These are phyloP conservation scores for Pachyrhynchus sulphureomaculatus DNA, from an alignment of 1,140 invertebrate species.

Conservation along the genomic window DNA sequence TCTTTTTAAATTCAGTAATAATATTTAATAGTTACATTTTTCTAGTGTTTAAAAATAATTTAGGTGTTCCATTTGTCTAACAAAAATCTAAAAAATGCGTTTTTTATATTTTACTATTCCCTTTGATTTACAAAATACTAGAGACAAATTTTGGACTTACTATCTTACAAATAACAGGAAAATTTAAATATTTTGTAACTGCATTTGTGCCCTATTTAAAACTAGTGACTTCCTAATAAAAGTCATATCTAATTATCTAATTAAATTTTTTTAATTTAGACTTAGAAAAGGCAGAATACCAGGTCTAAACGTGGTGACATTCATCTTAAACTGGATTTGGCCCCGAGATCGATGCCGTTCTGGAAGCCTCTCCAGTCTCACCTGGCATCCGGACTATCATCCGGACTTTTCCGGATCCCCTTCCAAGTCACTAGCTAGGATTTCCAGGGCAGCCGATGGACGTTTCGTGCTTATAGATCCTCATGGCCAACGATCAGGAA, in stretches of 20 bases:
- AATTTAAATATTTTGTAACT: too few relatives aligned
- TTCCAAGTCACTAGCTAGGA: constrained; percentile 59
- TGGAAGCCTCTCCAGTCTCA: constrained; percentile 44
- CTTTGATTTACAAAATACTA: too few relatives aligned
- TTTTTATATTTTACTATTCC: too few relatives aligned
- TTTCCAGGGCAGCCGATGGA: constrained; percentile 71
- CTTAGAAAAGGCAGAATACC: constrained; percentile 91
- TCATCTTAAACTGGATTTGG: constrained; percentile 69
- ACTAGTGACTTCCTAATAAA: background rate
- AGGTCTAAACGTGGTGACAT: constrained; percentile 75
- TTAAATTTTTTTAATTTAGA: constrained; percentile 58
- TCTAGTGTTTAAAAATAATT: too few relatives aligned
- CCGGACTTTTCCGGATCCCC: constrained; percentile 48
- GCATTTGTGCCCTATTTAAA: too few relatives aligned
- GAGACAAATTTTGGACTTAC: too few relatives aligned
- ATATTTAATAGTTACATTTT: too few relatives aligned
- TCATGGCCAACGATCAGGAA: constrained; percentile 60
- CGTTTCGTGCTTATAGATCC: constrained; percentile 71
- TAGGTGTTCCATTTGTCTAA: too few relatives aligned
- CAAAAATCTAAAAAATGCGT: too few relatives aligned
- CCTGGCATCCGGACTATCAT: constrained; percentile 54
- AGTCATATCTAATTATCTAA: background rate
- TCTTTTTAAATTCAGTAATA: too few relatives aligned
- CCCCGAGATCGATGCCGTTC: constrained; percentile 62
- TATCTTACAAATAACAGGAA: too few relatives aligned